Percentiles rank a stretch among this genome's conserved stretches.
These are phyloP conservation scores for Rachycentron canadum DNA, from an alignment of 2,797 vertebrate genomes.

Conservation along the genomic window DNA sequence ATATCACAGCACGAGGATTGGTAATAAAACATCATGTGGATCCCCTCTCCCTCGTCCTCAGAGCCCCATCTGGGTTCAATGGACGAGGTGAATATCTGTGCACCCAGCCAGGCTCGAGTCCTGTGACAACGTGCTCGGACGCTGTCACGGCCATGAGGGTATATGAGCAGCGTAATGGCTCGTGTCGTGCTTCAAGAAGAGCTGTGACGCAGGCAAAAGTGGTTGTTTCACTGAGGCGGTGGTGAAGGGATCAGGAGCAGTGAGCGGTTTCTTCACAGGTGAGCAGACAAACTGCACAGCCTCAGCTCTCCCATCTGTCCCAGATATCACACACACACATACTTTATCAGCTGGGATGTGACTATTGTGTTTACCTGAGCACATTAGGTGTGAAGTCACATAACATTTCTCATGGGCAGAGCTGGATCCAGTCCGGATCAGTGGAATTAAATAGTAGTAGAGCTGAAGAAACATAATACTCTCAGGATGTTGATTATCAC, in stretches of 20 bases:
- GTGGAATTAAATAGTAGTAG: too few species aligned
- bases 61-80: conserved; percentile 30
- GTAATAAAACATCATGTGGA: neutral
- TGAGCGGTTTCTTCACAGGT: conserved; percentile 18
- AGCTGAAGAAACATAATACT: neutral
- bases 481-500: neutral
- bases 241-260: neutral
- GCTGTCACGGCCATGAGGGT: neutral
- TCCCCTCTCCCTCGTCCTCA: neutral
- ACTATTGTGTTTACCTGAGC: neutral
- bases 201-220: neutral
- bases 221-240: neutral
- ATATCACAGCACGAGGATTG: neutral
- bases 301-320: neutral
- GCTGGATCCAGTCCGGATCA: neutral
- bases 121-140: neutral
- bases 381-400: neutral
- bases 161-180: neutral
- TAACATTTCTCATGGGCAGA: neutral
- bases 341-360: neutral
- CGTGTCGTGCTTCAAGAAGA: neutral
- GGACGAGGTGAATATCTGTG: conserved; percentile 29
- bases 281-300: conserved; percentile 4
- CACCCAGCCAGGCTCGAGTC: neutral
- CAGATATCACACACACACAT: neutral